Evolutionary conservation across 2,113 vertebrate species (phyloP).

Genomic region (Ivindomyrus marchei): DNA sequence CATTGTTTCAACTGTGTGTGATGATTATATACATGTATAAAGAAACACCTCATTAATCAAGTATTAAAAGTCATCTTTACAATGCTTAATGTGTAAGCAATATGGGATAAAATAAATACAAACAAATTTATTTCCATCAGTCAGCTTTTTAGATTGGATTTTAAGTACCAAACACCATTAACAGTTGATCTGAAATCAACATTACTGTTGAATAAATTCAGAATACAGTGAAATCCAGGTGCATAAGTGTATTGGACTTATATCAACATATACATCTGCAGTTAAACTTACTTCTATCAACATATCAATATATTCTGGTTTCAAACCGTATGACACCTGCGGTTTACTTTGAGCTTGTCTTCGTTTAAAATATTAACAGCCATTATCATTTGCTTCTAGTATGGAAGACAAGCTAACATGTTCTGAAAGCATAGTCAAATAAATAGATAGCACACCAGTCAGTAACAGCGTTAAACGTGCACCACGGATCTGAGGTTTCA

Average conservation of each 20-base stretch:
- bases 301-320: slow-evolving; percentile 7
- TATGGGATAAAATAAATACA: background rate
- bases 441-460: background rate
- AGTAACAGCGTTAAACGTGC: background rate
- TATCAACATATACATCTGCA: slow-evolving; percentile 2
- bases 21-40: background rate
- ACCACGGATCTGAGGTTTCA: background rate
- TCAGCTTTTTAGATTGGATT: background rate
- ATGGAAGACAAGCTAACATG: slow-evolving; percentile 21
- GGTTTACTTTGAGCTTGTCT: background rate
- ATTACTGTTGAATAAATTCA: background rate
- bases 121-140: slow-evolving; percentile 2
- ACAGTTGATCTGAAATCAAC: background rate
- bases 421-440: slow-evolving; percentile 13
- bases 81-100: background rate
- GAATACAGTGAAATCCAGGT: background rate
- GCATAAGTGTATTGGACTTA: background rate
- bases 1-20: background rate
- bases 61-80: background rate
- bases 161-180: background rate
- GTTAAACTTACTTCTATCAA: slow-evolving; percentile 10
- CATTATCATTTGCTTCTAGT: slow-evolving; percentile 4
- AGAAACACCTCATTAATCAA: background rate
- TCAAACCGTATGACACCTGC: background rate
- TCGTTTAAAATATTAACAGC: background rate